Base-by-base conservation (phyloP, 64 coral and sea anemone genomes). In the Montipora cactus region DNA sequence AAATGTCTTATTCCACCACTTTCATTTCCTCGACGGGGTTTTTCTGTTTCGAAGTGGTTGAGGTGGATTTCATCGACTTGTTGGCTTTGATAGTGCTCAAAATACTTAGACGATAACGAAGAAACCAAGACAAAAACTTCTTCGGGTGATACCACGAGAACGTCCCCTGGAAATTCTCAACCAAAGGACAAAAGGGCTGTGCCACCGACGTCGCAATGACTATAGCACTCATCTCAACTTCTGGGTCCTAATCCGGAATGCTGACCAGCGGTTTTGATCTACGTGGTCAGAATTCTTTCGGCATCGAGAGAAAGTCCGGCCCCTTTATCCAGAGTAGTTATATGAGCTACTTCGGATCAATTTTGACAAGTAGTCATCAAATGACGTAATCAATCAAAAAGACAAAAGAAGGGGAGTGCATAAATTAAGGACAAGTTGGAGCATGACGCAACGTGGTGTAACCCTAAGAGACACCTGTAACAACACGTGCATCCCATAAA, bases 61-160 rank as follows among this genome's bases (percentile, higher is more conserved):
- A 44, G 15, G 48, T 5, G 13, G 37, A 22, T 10, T 23, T 44
- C 18, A 59, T 49, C 28, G 44, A 12, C 47, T 48, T 68, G 15
- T 50, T 47, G 9, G 9, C 1, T 44, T 14, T 70, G 15, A 1
- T 47, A 0, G 59, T 59, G 9, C 13, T 70, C 22, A 5, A 52
- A 1, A 79, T 49, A 47, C 6, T 80, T 21, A 79, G 75, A 67
- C 19, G 66, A 19, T 67, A 90, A 25, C 18, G 58, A 3, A 89
- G 49, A 21, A 76, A 19, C 52, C 55, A 79, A 5, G 88, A 75
- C 46, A 90, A 6, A 9, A 57, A 67, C 47, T 90, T 90, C 13
- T 90, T 90, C 3, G 67, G 88, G 48, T 55, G 76, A 90, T 78
- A 68, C 59, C 88, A 90, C 7, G 75, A 78, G 18, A 75, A 90